Evolutionary conservation across 2,888 invertebrate genomes (phyloP), one percentile per base, ranked within the genome.

Genomic region (Hanleya hanleyi): DNA sequence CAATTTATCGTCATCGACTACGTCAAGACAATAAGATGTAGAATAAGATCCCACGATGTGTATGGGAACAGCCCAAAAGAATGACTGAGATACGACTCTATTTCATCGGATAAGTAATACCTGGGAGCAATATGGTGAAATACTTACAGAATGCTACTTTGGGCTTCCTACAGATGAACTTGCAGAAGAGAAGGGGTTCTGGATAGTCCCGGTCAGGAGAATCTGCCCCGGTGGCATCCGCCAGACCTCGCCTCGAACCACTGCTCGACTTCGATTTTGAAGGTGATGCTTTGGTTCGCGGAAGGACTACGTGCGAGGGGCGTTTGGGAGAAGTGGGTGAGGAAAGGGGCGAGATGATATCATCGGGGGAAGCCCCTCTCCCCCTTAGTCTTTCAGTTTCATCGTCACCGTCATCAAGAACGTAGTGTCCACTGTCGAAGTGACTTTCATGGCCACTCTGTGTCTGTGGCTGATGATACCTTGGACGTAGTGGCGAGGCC

Each of bases 141-240:
- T 47, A 47, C 57, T 57, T 57, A 57, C 57, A 22, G 29, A 57
- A 57, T 32, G 57, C 57, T 26, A 57, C 12, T 26, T 26, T 57
- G 32, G 57, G 57, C 32, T 57, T 57, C 12, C 32, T 57, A 26
- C 57, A 57, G 57, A 57, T 57, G 26, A 57, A 57, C 29, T 57
- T 22, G 32, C 57, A 57, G 22, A 57, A 57, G 2, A 22, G 26
- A 26, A 57, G 57, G 29, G 57, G 57, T 57, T 57, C 57, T 4
- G 57, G 29, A 57, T 29, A 57, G 26, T 22, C 29, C 29, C 4
- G 22, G 26, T 57, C 57, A 22, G 2, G 22, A 29, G 22, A 22
- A 26, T 57, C 57, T 29, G 32, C 29, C 57, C 26, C 22, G 22
- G 15, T 18, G 22, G 32, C 22, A 22, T 57, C 32, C 26, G 12